Percentiles rank a stretch among this genome's conserved stretches.
Conservation (phyloP, 2,888 invertebrate species). For the Osmoderma eremita region DNA sequence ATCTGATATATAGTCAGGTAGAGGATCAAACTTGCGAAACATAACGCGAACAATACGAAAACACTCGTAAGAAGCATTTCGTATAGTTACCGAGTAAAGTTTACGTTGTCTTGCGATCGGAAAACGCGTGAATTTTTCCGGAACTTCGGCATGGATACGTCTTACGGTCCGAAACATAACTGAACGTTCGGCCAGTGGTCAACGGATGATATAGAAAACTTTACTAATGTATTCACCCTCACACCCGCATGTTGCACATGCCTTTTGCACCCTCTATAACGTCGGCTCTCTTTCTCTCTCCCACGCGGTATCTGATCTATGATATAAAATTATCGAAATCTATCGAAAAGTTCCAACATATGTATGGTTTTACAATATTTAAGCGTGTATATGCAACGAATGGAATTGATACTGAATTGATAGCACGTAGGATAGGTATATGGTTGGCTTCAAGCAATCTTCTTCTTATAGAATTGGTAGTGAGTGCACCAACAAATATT, state of each 20-base stretch:
- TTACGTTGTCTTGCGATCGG: background rate
- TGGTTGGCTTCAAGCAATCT: too few species aligned
- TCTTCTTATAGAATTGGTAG: too few species aligned
- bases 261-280: slow-evolving; percentile 46
- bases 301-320: background rate
- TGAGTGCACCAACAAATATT: too few species aligned
- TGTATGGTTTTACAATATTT: background rate
- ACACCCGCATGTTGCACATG: slow-evolving; percentile 56
- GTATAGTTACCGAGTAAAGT: too few species aligned
- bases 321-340: slow-evolving; percentile 18
- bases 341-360: background rate
- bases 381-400: too few species aligned
- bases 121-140: slow-evolving; percentile 1
- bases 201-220: slow-evolving; percentile 59
- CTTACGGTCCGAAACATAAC: slow-evolving; percentile 40
- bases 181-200: slow-evolving; percentile 60
- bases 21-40: slow-evolving; percentile 54
- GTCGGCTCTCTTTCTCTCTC: slow-evolving; percentile 37
- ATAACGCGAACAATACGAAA: slow-evolving; percentile 3
- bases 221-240: slow-evolving; percentile 62
- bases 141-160: slow-evolving; percentile 1
- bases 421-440: too few species aligned
- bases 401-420: too few species aligned
- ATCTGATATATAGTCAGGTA: slow-evolving; percentile 54
- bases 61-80: slow-evolving; percentile 17